Conservation (phyloP, 2,113 vertebrate species). For the Acinonyx jubatus region DNA sequence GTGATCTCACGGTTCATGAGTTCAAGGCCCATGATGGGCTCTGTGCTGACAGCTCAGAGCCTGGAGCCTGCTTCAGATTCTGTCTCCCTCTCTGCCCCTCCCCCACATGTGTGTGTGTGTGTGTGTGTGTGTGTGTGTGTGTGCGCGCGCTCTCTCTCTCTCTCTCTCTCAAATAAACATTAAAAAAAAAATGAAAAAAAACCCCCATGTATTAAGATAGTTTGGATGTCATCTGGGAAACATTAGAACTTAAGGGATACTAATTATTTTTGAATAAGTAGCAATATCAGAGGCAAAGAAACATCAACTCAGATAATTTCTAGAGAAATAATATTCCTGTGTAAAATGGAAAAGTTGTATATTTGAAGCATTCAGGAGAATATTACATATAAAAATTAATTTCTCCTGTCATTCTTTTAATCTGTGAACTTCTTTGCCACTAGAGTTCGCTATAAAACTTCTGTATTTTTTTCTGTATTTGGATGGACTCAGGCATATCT, state of each 20-base stretch:
- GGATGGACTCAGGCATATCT: background rate
- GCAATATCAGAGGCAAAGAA: background rate
- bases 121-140: no score
- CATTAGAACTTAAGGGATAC: background rate
- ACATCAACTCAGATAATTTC: background rate
- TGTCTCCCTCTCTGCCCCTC: no score
- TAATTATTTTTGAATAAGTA: background rate
- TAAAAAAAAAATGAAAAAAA: background rate
- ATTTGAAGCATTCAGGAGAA: background rate
- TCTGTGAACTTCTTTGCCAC: background rate
- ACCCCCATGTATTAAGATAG: background rate
- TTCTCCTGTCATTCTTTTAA: background rate
- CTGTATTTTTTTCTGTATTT: background rate
- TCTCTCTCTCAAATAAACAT: no score
- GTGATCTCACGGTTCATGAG: no score
- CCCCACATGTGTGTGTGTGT: no score
- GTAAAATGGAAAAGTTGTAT: background rate
- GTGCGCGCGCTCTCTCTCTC: no score
- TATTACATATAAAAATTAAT: background rate
- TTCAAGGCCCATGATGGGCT: no score
- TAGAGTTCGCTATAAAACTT: conserved; percentile 30
- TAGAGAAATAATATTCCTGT: background rate
- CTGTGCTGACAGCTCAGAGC: no score
- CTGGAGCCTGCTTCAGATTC: no score
- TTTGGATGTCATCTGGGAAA: background rate